phyloP scores from a whole-genome alignment of 2,888 invertebrate genomes.

The Apodemia duryi region DNA sequence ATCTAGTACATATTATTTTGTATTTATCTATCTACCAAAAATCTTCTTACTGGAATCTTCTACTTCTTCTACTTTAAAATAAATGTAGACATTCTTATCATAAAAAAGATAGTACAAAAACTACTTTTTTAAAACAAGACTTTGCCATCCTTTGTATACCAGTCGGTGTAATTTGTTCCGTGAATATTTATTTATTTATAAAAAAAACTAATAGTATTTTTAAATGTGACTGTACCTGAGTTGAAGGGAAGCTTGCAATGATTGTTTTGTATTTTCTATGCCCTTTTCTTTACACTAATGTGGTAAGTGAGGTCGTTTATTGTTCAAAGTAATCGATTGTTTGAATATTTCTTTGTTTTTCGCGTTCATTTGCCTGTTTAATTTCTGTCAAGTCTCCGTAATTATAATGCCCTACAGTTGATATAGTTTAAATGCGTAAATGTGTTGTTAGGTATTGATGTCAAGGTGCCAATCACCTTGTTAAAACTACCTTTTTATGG shows the following conservation, averaged over 20 bases:
- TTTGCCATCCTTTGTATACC: too few species aligned
- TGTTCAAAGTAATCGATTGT: constrained; percentile 8
- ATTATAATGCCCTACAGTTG: constrained; percentile 11
- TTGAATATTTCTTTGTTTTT: constrained; percentile 2
- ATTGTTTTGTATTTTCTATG: constrained; percentile 13
- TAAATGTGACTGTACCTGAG: background rate
- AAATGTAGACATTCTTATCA: too few species aligned
- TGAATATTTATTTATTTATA: background rate
- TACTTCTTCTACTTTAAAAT: too few species aligned
- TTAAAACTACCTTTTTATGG: background rate
- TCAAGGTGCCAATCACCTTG: constrained; percentile 8
- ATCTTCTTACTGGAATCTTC: too few species aligned
- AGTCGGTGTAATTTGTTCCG: too few species aligned
- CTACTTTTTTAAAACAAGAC: too few species aligned
- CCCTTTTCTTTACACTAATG: constrained; percentile 7
- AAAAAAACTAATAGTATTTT: background rate
- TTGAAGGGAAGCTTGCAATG: constrained; percentile 1
- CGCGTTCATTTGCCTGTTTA: background rate
- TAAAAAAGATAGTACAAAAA: too few species aligned
- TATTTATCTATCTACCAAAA: too few species aligned
- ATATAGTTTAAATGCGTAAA: constrained; percentile 6
- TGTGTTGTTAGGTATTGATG: constrained; percentile 1
- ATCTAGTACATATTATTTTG: too few species aligned
- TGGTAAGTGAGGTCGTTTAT: constrained; percentile 9
- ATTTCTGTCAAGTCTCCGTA: constrained; percentile 13